A percentile compares a stretch with the other conserved stretches of the same genome.
Evolutionary conservation across 1,140 invertebrate genomes (phyloP).

Genomic region (Bactericera cockerelli): DNA sequence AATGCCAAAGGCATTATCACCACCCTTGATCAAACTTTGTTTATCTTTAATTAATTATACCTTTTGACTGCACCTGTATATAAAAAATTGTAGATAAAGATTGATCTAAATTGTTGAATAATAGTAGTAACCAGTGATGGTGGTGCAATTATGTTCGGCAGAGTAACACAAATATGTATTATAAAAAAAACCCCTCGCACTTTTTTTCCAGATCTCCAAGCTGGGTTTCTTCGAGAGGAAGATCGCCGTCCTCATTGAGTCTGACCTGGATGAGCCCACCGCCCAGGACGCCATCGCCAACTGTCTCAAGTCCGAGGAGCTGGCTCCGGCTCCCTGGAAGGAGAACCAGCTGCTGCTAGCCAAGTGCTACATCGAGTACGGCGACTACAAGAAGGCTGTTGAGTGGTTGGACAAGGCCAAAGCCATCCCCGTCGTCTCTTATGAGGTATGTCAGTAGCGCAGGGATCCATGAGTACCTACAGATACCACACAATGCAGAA

Average conservation of each 20-base stretch:
- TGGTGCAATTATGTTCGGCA: no score
- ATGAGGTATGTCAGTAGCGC: conserved; percentile 18
- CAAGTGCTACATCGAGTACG: conserved; percentile 42
- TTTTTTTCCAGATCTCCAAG: conserved; percentile 34
- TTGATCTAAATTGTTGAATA: no score
- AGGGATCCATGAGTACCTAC: neutral
- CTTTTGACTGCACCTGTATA: no score
- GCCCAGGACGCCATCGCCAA: conserved; percentile 47
- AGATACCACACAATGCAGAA: neutral
- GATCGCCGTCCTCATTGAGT: conserved; percentile 50
- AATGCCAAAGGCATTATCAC: no score
- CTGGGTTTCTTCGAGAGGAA: conserved; percentile 55
- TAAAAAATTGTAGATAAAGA: no score
- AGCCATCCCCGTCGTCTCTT: conserved; percentile 15
- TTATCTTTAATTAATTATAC: no score
- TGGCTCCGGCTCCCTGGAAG: conserved; percentile 43
- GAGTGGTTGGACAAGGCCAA: conserved; percentile 38
- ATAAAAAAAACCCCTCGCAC: no score
- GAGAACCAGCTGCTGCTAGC: conserved; percentile 53
- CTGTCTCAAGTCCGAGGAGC: conserved; percentile 45
- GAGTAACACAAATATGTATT: no score
- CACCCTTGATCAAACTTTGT: no score
- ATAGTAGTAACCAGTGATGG: no score
- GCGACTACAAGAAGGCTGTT: conserved; percentile 37
- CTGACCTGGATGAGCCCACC: conserved; percentile 43